Percentiles rank a stretch among this genome's conserved stretches.
These are phyloP conservation scores for Chloropsis hardwickii DNA, from an alignment of 2,113 vertebrate genomes.

Conservation along the genomic window DNA sequence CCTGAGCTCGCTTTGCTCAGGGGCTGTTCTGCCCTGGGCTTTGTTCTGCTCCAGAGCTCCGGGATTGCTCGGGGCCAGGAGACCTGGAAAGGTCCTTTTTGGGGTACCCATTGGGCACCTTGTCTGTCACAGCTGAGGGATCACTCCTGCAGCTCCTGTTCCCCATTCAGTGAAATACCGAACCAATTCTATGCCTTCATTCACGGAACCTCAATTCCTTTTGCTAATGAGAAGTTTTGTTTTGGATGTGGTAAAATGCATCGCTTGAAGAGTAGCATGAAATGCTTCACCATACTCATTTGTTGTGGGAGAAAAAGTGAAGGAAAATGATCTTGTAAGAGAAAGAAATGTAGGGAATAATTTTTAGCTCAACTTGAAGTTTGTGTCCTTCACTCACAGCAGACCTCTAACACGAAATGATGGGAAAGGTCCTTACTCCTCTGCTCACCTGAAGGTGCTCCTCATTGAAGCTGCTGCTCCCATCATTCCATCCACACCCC, in stretches of 20 bases:
- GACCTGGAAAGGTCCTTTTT: not conserved
- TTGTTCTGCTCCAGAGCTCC: not conserved
- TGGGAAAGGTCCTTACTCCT: not conserved
- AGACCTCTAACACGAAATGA: not conserved
- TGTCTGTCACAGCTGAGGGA: fast-evolving
- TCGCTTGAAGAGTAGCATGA: fast-evolving
- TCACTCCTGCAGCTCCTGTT: not conserved
- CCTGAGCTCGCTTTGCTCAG: not conserved
- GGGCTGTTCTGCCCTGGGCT: not conserved
- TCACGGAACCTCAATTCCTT: not conserved
- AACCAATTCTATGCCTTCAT: not conserved
- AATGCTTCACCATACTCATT: not conserved
- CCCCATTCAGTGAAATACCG: not conserved
- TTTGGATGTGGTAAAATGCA: not conserved
- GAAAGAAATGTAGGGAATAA: not conserved
- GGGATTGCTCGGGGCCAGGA: not conserved
- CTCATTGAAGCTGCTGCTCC: not conserved
- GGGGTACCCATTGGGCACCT: fast-evolving
- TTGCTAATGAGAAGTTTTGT: not conserved
- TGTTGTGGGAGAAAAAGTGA: not conserved
- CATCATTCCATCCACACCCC: not conserved
- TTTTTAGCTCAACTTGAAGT: not conserved
- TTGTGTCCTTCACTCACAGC: not conserved
- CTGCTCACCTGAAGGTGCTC: not conserved
- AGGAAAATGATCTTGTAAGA: not conserved